Base-by-base conservation (phyloP, 30 jellyfish, hydroid and myxozoan genomes). In the Turritopsis rubra region DNA sequence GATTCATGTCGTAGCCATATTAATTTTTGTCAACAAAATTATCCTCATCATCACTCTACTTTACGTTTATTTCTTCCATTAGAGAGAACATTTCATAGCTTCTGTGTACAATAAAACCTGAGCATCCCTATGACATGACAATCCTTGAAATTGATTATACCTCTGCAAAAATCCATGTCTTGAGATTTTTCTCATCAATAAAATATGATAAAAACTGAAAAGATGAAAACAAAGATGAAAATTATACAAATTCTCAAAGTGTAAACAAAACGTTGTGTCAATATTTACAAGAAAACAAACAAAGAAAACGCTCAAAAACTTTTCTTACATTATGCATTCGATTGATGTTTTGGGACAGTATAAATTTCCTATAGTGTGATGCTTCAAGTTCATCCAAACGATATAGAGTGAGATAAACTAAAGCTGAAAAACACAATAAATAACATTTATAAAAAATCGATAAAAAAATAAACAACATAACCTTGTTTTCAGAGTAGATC, bases 351-450 rank as follows among this genome's bases (percentile, higher is more conserved):
- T 90, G 97, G n/a, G 93, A 68, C 18, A 86, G 75, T 0, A 90
- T 73, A 53, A 90, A 85, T 60, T 90, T 90, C 65, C 95, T 85
- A 85, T 82, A 86, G 52, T 90, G 95, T 27, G 91, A 23, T 25
- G 86, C 53, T 1, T 95, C 95, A 65, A 90, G 87, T 73, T 90
- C 97, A 71, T 90, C 97, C 75, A 90, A 54, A n/a, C 97, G 85
- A 79, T 73, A 90, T 81, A 90, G 31, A 27, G 91, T 85, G 84
- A 90, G 24, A 52, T 90, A 90, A n/a, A 76, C 68, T 5, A 87
- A 52, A 52, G 86, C 97, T 90, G 77, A 52, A 90, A 85, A 66
- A 53, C 71, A 22, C 0, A 53, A 66, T 23, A 21, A 79, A 21
- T 28, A n/a, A n/a, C n/a, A n/a, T n/a, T n/a, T n/a, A n/a, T n/a